A percentile compares a stretch with the other conserved stretches of the same genome.
Conservation (phyloP, 2,888 invertebrate genomes). For the Polyommatus iphigenia region DNA sequence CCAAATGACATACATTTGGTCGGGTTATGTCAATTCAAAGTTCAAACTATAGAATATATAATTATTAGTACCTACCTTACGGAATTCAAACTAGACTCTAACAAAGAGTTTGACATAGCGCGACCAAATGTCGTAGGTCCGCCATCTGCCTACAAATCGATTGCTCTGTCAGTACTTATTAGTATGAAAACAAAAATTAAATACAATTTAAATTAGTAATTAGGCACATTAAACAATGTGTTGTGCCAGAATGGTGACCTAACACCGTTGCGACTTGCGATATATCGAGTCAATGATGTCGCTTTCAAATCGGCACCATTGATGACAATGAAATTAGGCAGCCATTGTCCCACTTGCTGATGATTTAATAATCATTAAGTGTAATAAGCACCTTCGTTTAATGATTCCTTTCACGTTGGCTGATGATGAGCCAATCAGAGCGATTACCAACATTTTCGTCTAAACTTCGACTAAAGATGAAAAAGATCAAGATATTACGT, state of each 20-base stretch:
- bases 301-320: conserved; percentile 18
- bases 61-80: too few relatives aligned
- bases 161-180: too few relatives aligned
- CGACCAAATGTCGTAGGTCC: too few relatives aligned
- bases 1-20: too few relatives aligned
- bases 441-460: background rate
- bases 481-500: too few relatives aligned
- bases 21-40: too few relatives aligned
- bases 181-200: background rate
- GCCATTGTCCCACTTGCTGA: background rate
- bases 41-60: too few relatives aligned
- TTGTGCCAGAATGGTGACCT: conserved; percentile 12
- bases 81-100: too few relatives aligned
- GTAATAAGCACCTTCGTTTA: background rate
- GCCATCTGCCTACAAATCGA: too few relatives aligned
- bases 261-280: background rate
- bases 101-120: too few relatives aligned
- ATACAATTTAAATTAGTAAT: background rate
- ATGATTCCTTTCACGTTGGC: background rate
- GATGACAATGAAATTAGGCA: conserved; percentile 11
- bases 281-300: conserved; percentile 12
- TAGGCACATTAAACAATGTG: background rate
- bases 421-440: background rate
- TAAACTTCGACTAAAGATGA: too few relatives aligned
- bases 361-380: conserved; percentile 4